These are phyloP conservation scores for Drosophila erecta DNA, from an alignment of 1,140 invertebrate genomes.

Conservation along the genomic window DNA sequence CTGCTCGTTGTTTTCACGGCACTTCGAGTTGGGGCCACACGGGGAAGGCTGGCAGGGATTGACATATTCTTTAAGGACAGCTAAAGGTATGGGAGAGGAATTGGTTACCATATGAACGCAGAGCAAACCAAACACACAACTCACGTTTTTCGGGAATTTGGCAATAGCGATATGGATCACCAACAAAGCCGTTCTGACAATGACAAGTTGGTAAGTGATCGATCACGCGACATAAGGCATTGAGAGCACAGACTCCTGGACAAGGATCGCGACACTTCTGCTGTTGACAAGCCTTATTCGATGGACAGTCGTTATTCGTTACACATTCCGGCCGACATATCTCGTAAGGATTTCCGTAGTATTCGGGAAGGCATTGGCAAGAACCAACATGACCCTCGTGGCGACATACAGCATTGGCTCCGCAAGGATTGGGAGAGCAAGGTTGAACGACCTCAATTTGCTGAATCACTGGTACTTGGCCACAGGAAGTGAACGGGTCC, in stretches of 20 bases:
- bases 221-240: constrained; percentile 88
- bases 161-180: constrained; percentile 88
- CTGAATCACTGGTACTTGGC: constrained; percentile 85
- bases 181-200: constrained; percentile 88
- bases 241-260: constrained; percentile 90
- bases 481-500: constrained; percentile 86
- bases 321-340: constrained; percentile 91
- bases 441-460: constrained; percentile 80
- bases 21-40: constrained; percentile 88
- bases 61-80: constrained; percentile 85
- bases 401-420: constrained; percentile 91
- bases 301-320: constrained; percentile 89
- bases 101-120: constrained; percentile 87
- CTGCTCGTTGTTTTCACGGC: constrained; percentile 86
- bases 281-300: constrained; percentile 90
- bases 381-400: constrained; percentile 88
- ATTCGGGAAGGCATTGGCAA: constrained; percentile 90
- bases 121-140: constrained; percentile 26
- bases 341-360: constrained; percentile 90
- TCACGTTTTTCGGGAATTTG: constrained; percentile 86
- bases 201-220: constrained; percentile 90
- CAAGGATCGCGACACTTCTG: constrained; percentile 92
- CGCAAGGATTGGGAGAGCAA: constrained; percentile 87
- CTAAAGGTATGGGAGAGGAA: constrained; percentile 19
- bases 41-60: constrained; percentile 87